Base-by-base conservation (phyloP, 92 coral and sea anemone genomes). In the Meandrina meandrites region DNA sequence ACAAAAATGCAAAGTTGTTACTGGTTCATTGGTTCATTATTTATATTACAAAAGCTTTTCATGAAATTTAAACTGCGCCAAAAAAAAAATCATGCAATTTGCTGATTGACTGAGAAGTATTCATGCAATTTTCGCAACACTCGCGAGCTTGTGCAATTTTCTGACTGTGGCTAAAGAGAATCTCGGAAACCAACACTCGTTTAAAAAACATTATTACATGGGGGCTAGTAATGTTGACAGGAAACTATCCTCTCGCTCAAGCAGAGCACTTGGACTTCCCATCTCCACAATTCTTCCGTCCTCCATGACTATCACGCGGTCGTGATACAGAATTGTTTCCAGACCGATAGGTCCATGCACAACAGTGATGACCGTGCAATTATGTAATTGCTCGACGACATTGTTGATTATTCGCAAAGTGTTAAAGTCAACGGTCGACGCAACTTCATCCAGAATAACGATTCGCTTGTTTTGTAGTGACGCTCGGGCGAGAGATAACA, bases 221-320 rank as follows among this genome's bases (percentile, higher is more conserved):
- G 24, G 40, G 40, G 31, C 18, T 8, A 81, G 40, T 80, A 81
- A 78, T 34, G 51, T 58, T 47, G 87, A 81, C 71, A 90, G 89
- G 51, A 54, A 13, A 37, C 86, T 87, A 15, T 84, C 50, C 75
- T 60, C 47, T 30, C 88, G 86, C 57, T 77, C 84, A 74, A 90
- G 93, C 45, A 90, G 57, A 54, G 78, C 82, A 56, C 51, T 73
- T 8, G 93, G 93, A 15, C 84, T 53, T 2, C 60, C 93, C 67
- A 71, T 86, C 51, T 88, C 93, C 21, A 79, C 81, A 8, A 87
- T 74, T 82, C 62, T 35, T 42, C 93, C 88, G 58, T 67, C 71
- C 37, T 90, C 88, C 83, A 87, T 81, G 27, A 90, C 76, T 77
- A 87, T 86, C 47, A 90, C 93, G 18, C 90, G 85, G 85, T 90